Conservation (phyloP, 1,140 invertebrate species). For the Drosophila truncata region DNA sequence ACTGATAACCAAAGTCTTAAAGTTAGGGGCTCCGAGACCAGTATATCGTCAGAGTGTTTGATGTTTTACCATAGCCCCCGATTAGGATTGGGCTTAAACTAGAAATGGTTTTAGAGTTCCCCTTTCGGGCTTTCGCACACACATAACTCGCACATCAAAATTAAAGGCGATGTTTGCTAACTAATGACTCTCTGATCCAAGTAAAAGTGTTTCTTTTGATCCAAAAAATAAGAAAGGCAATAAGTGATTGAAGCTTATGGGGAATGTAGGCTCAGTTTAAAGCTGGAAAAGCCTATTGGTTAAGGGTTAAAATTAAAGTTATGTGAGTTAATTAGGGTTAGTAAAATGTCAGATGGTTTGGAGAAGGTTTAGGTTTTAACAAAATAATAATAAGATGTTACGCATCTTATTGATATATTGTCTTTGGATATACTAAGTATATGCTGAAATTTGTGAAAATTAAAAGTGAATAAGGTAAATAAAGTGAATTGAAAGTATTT, state of each 20-base stretch:
- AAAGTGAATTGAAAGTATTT: neutral
- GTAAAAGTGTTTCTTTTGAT: slow-evolving; percentile 17
- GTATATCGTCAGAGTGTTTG: slow-evolving; percentile 51
- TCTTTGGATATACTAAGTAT: neutral
- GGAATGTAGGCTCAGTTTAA: neutral
- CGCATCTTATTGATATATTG: neutral
- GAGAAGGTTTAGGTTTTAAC: neutral
- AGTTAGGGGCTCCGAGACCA: slow-evolving; percentile 56
- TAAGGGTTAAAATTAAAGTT: neutral
- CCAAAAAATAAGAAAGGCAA: slow-evolving; percentile 31
- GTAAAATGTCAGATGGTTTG: neutral
- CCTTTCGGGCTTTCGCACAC: slow-evolving; percentile 37
- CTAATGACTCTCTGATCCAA: slow-evolving; percentile 16
- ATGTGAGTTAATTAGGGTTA: neutral
- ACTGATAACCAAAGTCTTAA: slow-evolving; percentile 19
- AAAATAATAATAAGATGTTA: neutral
- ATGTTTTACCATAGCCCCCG: slow-evolving; percentile 14
- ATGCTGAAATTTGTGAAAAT: neutral
- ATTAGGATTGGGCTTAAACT: slow-evolving; percentile 25
- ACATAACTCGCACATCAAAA: slow-evolving; percentile 36
- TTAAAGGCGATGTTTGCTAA: slow-evolving; percentile 9
- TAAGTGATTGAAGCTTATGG: neutral
- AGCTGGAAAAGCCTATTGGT: neutral
- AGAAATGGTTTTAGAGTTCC: slow-evolving; percentile 16
- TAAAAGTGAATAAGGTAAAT: neutral